A percentile compares a stretch with the other conserved stretches of the same genome.
These are phyloP conservation scores for Lasiurus cinereus DNA, from an alignment of 2,113 vertebrate genomes.

Conservation along the genomic window DNA sequence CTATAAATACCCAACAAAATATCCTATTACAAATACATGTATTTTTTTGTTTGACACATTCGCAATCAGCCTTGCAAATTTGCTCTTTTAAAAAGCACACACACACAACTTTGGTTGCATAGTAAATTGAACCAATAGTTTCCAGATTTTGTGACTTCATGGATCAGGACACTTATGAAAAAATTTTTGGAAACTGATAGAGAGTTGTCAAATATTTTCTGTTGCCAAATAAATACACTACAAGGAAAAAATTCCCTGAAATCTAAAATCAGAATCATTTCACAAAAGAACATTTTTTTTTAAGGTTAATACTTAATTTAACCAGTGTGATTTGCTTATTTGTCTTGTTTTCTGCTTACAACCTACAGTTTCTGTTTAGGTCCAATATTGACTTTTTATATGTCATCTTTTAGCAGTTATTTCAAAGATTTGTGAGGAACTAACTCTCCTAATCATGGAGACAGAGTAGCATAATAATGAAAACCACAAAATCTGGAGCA, in stretches of 20 bases:
- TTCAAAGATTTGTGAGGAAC: background rate
- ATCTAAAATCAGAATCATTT: conserved; percentile 33
- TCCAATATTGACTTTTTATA: background rate
- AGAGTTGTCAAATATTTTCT: conserved; percentile 38
- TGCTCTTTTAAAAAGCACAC: background rate
- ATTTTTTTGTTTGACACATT: conserved; percentile 38
- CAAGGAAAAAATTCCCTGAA: background rate
- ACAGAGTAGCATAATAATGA: background rate
- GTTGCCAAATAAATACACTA: conserved; percentile 39
- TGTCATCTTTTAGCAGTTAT: background rate
- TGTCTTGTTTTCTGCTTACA: conserved; percentile 44
- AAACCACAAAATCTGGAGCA: background rate
- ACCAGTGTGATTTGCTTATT: conserved; percentile 1
- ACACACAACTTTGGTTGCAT: background rate
- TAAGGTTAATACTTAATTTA: background rate
- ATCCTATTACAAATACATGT: conserved; percentile 26
- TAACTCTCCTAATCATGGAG: background rate
- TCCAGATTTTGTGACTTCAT: conserved; percentile 48
- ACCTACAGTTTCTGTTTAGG: conserved; percentile 4
- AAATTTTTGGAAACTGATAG: background rate
- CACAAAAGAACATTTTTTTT: conserved; percentile 34
- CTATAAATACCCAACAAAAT: background rate
- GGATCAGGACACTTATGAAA: conserved; percentile 50
- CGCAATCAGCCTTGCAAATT: conserved; percentile 36
- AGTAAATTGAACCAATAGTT: conserved; percentile 47